These are phyloP conservation scores for Aricia artaxerxes DNA, from an alignment of 2,888 invertebrate species.

Conservation along the genomic window DNA sequence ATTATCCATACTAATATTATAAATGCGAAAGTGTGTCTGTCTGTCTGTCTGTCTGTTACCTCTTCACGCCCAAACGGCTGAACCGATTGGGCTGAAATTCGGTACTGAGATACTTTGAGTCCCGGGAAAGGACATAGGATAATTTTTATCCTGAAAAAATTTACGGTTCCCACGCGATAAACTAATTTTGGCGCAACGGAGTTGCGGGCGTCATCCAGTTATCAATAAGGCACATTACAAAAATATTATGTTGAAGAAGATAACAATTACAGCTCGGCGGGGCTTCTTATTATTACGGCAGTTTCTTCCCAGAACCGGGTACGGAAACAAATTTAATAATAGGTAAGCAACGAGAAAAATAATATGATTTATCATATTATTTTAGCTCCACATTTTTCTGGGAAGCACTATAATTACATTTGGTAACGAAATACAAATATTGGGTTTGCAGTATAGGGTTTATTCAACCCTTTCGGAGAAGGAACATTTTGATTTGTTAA, in stretches of 20 bases:
- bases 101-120: too few species aligned
- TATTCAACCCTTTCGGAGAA: constrained; percentile 5
- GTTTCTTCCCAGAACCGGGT: not conserved
- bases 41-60: too few species aligned
- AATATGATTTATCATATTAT: not conserved
- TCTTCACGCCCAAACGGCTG: too few species aligned
- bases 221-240: not conserved
- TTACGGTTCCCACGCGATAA: too few species aligned
- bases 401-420: not conserved
- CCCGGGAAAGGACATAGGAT: too few species aligned
- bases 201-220: too few species aligned
- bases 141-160: too few species aligned
- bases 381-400: constrained; percentile 1
- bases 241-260: not conserved
- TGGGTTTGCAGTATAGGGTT: not conserved
- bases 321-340: constrained; percentile 7
- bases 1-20: too few species aligned
- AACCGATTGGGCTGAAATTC: too few species aligned
- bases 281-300: not conserved
- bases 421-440: not conserved
- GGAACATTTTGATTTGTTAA: not conserved
- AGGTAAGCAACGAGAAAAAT: constrained; percentile 2
- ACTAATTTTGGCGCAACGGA: too few species aligned
- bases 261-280: not conserved
- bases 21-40: too few species aligned